These are phyloP conservation scores for Cebus imitator DNA, from an alignment of 2,113 vertebrate genomes.

Conservation along the genomic window DNA sequence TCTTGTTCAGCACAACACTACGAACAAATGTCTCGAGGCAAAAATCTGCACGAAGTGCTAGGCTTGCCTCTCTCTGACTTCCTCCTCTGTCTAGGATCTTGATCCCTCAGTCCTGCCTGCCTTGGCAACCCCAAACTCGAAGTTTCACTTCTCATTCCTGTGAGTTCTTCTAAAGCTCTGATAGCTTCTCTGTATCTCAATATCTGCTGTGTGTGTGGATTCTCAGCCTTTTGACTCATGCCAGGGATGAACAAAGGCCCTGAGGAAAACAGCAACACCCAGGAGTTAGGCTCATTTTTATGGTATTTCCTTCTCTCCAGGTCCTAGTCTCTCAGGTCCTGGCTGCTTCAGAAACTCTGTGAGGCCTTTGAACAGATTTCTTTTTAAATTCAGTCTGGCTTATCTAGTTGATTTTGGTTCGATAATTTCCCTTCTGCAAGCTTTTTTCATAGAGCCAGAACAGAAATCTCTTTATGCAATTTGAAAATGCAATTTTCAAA, in stretches of 20 bases:
- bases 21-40: background rate
- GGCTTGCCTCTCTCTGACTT: background rate
- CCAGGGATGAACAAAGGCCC: background rate
- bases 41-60: fast-evolving
- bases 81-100: background rate
- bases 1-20: background rate
- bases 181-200: background rate
- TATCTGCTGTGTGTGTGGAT: background rate
- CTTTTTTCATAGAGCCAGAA: background rate
- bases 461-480: background rate
- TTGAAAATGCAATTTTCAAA: constrained; percentile 48
- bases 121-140: background rate
- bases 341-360: background rate
- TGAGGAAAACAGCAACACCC: background rate
- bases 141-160: background rate
- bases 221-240: background rate
- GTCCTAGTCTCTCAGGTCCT: background rate
- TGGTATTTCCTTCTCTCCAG: background rate
- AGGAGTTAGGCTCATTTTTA: background rate
- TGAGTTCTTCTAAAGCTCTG: background rate
- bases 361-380: background rate
- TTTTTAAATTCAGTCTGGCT: background rate
- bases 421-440: constrained; percentile 18
- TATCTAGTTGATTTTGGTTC: background rate
- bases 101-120: background rate